Percentiles rank a stretch among this genome's conserved stretches.
Evolutionary conservation across 2,888 invertebrate species (phyloP).

Genomic region (Halocaridina rubra): DNA sequence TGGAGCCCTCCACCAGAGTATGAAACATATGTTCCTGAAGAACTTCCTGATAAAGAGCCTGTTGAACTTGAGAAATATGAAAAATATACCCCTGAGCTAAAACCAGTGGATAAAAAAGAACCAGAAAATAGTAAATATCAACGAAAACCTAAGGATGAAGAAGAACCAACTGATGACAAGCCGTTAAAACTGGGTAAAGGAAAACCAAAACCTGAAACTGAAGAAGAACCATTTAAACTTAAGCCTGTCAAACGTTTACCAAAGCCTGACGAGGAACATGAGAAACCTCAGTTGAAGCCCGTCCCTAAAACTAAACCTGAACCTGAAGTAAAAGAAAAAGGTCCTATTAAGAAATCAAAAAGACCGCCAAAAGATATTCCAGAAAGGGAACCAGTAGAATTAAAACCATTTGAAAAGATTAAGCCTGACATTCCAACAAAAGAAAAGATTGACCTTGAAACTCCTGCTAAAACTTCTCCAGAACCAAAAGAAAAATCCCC

Average conservation of each 20-base stretch:
- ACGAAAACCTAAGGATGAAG: slow-evolving; percentile 29
- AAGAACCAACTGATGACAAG: slow-evolving; percentile 3
- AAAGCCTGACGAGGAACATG: slow-evolving; percentile 21
- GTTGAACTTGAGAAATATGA: slow-evolving; percentile 44
- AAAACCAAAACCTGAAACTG: slow-evolving; percentile 25
- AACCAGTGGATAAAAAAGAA: neutral
- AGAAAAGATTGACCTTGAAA: slow-evolving; percentile 3
- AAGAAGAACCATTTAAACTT: slow-evolving; percentile 25
- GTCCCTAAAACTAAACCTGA: slow-evolving; percentile 39
- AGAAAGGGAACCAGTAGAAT: slow-evolving; percentile 40
- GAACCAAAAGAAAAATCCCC: slow-evolving; percentile 25
- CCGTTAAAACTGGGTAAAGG: neutral
- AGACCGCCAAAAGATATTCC: slow-evolving; percentile 38
- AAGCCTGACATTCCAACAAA: slow-evolving; percentile 38
- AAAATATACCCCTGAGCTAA: neutral
- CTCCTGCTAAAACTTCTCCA: slow-evolving; percentile 29
- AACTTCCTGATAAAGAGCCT: slow-evolving; percentile 39
- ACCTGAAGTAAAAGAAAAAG: slow-evolving; percentile 27
- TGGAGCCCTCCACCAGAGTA: slow-evolving; percentile 46
- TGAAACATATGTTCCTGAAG: slow-evolving; percentile 39
- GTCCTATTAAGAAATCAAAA: slow-evolving; percentile 26
- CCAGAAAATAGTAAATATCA: slow-evolving; percentile 21
- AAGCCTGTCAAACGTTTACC: slow-evolving; percentile 34
- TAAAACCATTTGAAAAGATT: slow-evolving; percentile 35
- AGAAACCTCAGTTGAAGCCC: slow-evolving; percentile 38